These are phyloP conservation scores for Drosophila paulistorum DNA, from an alignment of 1,140 invertebrate genomes.

Conservation along the genomic window DNA sequence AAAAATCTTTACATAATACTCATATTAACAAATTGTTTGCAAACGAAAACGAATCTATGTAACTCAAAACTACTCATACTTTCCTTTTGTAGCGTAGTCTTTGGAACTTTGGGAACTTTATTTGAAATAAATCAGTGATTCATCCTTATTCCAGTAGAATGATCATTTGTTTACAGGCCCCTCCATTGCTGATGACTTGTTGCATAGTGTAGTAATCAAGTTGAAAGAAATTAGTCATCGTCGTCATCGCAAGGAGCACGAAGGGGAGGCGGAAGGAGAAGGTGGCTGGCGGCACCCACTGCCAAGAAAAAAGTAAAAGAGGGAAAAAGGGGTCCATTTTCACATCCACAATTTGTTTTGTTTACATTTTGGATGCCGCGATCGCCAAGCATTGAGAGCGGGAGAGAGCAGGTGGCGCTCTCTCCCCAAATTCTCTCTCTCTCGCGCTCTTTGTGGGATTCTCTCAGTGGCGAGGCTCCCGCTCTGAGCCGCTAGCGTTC, in stretches of 20 bases:
- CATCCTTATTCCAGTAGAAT: neutral
- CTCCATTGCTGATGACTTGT: neutral
- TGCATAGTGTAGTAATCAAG: constrained; percentile 9
- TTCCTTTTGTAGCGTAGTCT: too few species aligned
- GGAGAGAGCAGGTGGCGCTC: constrained; percentile 46
- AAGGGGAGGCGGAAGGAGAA: neutral
- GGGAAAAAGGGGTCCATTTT: constrained; percentile 17
- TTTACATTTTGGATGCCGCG: constrained; percentile 63
- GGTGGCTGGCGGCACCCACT: neutral
- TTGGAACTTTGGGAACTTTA: too few species aligned
- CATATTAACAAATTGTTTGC: too few species aligned
- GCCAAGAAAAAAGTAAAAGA: constrained; percentile 7
- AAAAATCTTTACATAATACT: too few species aligned
- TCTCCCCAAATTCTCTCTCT: constrained; percentile 29
- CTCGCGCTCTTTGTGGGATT: constrained; percentile 17
- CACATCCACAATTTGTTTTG: constrained; percentile 59
- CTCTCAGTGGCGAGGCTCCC: constrained; percentile 20
- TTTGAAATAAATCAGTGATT: neutral
- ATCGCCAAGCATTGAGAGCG: constrained; percentile 41
- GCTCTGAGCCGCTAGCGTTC: constrained; percentile 49
- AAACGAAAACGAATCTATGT: too few species aligned
- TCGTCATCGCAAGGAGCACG: neutral
- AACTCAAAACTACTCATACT: too few species aligned
- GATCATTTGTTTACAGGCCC: too few species aligned
- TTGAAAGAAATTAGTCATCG: constrained; percentile 62